These are phyloP conservation scores for Atopsyche davidsoni DNA, from an alignment of 1,140 invertebrate species.

Conservation along the genomic window DNA sequence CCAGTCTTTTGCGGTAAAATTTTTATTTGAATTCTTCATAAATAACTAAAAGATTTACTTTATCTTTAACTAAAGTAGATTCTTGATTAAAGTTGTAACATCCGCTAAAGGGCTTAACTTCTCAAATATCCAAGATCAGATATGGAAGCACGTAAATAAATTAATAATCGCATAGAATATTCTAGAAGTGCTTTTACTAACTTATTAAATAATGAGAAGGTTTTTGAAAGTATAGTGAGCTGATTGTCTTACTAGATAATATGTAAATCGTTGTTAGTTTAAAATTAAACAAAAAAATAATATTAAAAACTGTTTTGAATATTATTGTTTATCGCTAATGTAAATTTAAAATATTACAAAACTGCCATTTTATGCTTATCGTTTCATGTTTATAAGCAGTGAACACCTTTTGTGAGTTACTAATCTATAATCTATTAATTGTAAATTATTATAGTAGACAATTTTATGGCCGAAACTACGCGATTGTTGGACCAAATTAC, in stretches of 20 bases:
- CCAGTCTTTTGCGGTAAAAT: too few species aligned
- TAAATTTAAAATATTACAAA: slow-evolving; percentile 14
- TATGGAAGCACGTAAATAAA: too few species aligned
- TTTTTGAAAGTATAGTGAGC: slow-evolving; percentile 9
- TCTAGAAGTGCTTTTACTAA: slow-evolving; percentile 24
- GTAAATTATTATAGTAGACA: slow-evolving; percentile 27
- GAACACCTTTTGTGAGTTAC: slow-evolving; percentile 20
- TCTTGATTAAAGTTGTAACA: too few species aligned
- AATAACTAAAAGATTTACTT: too few species aligned
- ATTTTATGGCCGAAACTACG: slow-evolving; percentile 25
- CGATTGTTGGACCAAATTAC: slow-evolving; percentile 28
- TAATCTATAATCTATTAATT: slow-evolving; percentile 20
- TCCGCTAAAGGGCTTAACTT: too few species aligned
- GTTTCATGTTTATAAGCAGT: slow-evolving; percentile 21
- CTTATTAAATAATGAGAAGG: too few species aligned
- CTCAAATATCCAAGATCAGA: neutral
- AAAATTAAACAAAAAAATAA: slow-evolving; percentile 15
- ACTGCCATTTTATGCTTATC: slow-evolving; percentile 28
- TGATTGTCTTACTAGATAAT: slow-evolving; percentile 17
- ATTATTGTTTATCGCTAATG: slow-evolving; percentile 14
- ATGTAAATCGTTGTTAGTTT: slow-evolving; percentile 26
- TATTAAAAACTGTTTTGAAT: slow-evolving; percentile 6
- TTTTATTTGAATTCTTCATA: too few species aligned
- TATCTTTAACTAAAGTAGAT: too few species aligned
- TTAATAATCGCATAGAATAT: slow-evolving; percentile 21